phyloP scores from a whole-genome alignment of 2,888 invertebrate species.

The Gerris lacustris region DNA sequence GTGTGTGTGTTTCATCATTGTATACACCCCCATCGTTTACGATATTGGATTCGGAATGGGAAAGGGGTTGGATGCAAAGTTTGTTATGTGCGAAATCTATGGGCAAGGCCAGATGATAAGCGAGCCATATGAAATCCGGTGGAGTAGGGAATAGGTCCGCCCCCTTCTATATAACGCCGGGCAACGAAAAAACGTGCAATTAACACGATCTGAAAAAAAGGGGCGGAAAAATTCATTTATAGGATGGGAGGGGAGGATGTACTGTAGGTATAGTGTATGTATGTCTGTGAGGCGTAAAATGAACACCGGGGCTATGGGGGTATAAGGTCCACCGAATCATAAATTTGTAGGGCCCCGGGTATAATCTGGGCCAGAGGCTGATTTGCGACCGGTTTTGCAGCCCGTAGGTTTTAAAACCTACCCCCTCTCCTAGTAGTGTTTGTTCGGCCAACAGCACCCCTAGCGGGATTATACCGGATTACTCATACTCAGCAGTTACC shows the following conservation, averaged over 20 bases:
- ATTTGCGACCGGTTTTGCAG: not conserved
- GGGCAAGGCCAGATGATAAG: not conserved
- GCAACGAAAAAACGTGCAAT: not conserved
- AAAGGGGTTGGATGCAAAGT: not conserved
- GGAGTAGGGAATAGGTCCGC: not conserved
- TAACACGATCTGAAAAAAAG: not conserved
- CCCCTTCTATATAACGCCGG: not conserved
- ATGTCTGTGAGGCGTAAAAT: slow-evolving; percentile 1
- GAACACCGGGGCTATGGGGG: not conserved
- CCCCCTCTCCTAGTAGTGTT: too few relatives aligned
- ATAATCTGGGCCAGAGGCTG: slow-evolving; percentile 5
- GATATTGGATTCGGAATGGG: not conserved
- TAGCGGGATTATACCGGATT: not conserved
- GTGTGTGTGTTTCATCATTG: not conserved
- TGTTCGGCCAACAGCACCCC: not conserved
- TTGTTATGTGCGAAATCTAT: not conserved
- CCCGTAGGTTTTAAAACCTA: not conserved
- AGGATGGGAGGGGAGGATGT: not conserved
- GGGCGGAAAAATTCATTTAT: slow-evolving; percentile 5
- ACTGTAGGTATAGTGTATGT: not conserved
- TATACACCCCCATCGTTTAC: not conserved
- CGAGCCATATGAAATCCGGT: slow-evolving; percentile 1
- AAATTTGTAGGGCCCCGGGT: not conserved
- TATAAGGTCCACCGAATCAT: not conserved
- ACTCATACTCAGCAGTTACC: not conserved